Base-by-base conservation (phyloP, 2,797 vertebrate species). In the Pachyuromys duprasi region DNA sequence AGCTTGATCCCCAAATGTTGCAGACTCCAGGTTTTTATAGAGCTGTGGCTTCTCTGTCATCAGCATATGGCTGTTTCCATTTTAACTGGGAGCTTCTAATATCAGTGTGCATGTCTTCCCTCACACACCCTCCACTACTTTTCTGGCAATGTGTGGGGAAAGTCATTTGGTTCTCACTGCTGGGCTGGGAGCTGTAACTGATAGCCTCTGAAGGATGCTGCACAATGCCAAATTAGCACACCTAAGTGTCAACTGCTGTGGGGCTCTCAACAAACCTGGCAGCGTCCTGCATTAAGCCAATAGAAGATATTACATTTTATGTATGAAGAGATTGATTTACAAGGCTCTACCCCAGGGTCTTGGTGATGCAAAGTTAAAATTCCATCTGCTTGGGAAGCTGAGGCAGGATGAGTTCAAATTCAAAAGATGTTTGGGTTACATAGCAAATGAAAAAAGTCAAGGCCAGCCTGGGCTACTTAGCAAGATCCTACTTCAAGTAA, bases 241-340 rank as follows among this genome's bases (percentile, higher is more conserved):
- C 14, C 72, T 33, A 57, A 70, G 57, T 88, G 31, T 80, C 65
- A 74, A 1, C 49, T 93, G 26, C 3, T 62, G 33, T 60, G 31
- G 5, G 83, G 20, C 49, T 28, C 31, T 36, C 39, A 74, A n/a
- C 8, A 89, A 39, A 70, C 24, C 36, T 70, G 18, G 53, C 22
- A 57, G 3, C 2, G 4, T 65, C 24, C 33, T 70, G 2, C 8
- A 65, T 72, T 90, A 82, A 89, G 53, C 17, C 62, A 91, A 53
- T 18, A 31, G 18, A 94, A 4, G 80, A 18, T 49, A 60, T n/a
- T 5, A 95, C 91, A 89, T 49, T 93, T 55, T 93, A n/a, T 20
- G 84, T 78, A 72, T 89, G 92, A 83, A 83, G 53, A 79, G 70
- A 62, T 26, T 65, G 45, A 26, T 84, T 95, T 89, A 80, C 45